Evolutionary conservation across 2,797 vertebrate genomes (phyloP).

Genomic region (Pseudocheirus occidentalis): DNA sequence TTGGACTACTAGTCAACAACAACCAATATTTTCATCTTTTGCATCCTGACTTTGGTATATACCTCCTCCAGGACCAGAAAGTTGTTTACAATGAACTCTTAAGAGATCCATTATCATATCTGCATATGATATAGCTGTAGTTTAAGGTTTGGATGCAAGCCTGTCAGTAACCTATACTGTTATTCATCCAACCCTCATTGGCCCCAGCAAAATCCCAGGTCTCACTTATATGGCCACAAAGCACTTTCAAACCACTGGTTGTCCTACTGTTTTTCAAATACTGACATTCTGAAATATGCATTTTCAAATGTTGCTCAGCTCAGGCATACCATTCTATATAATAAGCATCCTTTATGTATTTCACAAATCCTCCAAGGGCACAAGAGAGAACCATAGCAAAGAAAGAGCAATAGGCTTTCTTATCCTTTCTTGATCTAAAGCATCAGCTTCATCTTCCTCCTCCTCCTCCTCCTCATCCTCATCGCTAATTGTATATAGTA

Average conservation of each 20-base stretch:
- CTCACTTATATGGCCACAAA: not conserved
- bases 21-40: not conserved
- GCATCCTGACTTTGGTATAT: not conserved
- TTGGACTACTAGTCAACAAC: too few species aligned
- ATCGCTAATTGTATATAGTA: not conserved
- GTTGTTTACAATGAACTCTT: not conserved
- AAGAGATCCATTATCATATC: not conserved
- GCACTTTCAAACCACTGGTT: not conserved
- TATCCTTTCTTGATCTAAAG: not conserved
- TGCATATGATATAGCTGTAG: not conserved
- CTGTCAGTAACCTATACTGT: not conserved
- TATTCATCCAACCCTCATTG: not conserved
- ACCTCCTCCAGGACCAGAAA: not conserved
- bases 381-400: not conserved
- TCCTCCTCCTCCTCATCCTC: not conserved
- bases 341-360: slow-evolving; percentile 24
- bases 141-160: not conserved
- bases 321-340: slow-evolving; percentile 38
- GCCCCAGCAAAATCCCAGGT: not conserved
- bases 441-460: not conserved
- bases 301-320: slow-evolving; percentile 54
- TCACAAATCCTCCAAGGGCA: not conserved
- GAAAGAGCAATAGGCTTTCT: not conserved
- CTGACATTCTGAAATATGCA: slow-evolving; percentile 54
- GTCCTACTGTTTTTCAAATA: slow-evolving; percentile 18